These are phyloP conservation scores for Sylvietta virens DNA, from an alignment of 2,113 vertebrate species.

Conservation along the genomic window DNA sequence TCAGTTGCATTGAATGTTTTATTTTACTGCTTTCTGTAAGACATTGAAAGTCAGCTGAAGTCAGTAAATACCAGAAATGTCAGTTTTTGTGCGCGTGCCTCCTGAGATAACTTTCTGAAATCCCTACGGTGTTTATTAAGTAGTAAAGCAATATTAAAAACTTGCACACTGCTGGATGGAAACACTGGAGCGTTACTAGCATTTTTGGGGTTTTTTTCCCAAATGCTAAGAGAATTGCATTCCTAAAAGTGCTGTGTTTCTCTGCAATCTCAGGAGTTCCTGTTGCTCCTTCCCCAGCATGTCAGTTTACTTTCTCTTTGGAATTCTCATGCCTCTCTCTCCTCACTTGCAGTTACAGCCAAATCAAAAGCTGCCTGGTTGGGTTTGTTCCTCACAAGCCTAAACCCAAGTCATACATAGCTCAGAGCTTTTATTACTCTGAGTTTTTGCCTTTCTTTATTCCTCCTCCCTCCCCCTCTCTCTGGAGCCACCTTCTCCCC, in stretches of 20 bases:
- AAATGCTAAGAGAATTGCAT: not conserved
- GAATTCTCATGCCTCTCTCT: not conserved
- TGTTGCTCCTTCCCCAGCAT: not conserved
- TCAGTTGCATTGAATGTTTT: not conserved
- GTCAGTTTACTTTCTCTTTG: not conserved
- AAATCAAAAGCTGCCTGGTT: not conserved
- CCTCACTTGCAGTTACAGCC: not conserved
- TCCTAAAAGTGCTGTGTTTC: not conserved
- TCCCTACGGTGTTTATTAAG: not conserved
- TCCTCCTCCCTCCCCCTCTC: not conserved
- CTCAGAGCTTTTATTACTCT: not conserved
- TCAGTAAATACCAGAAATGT: not conserved
- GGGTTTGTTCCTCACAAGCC: not conserved
- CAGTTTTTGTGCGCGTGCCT: not conserved
- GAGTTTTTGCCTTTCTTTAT: not conserved
- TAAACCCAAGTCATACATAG: accelerated
- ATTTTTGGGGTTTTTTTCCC: accelerated
- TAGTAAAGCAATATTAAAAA: not conserved
- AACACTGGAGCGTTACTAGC: accelerated
- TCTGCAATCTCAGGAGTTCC: not conserved
- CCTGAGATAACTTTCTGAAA: not conserved
- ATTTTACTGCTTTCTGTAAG: not conserved
- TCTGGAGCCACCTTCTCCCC: not conserved
- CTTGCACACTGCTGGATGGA: not conserved
- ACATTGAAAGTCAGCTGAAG: not conserved